Conservation (phyloP, 1,140 invertebrate species). For the Stegodyphus mimosarum region DNA sequence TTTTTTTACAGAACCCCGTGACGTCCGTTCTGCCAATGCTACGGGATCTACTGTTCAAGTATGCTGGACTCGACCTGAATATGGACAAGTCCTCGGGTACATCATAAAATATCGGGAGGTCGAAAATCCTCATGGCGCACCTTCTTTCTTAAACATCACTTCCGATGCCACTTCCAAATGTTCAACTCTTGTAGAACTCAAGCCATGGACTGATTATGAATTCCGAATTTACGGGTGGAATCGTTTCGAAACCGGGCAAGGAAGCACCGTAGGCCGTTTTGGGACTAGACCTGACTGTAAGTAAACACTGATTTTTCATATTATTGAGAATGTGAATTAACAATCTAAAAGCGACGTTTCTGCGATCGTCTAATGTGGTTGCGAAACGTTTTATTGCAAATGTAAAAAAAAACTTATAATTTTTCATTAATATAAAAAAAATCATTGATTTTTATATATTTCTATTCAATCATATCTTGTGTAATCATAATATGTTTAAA, state of each 20-base stretch:
- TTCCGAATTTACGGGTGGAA: conserved; percentile 62
- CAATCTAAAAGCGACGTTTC: too few relatives aligned
- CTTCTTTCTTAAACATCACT: conserved; percentile 52
- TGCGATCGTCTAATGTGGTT: too few relatives aligned
- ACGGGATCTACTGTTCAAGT: conserved; percentile 52
- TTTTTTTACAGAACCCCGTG: conserved; percentile 44
- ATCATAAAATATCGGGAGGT: conserved; percentile 54
- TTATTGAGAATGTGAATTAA: neutral
- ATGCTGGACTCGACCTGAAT: conserved; percentile 55
- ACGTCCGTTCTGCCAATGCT: conserved; percentile 38
- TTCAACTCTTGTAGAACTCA: conserved; percentile 24
- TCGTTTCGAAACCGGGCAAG: conserved; percentile 58
- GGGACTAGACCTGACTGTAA: conserved; percentile 63
- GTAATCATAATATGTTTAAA: too few relatives aligned
- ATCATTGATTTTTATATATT: too few relatives aligned
- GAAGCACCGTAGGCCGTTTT: conserved; percentile 54
- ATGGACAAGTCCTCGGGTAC: conserved; percentile 52
- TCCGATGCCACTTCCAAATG: conserved; percentile 37
- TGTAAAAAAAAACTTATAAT: too few relatives aligned
- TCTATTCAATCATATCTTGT: too few relatives aligned
- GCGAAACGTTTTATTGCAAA: too few relatives aligned
- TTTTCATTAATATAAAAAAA: too few relatives aligned
- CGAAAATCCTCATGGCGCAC: conserved; percentile 1
- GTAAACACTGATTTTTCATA: conserved; percentile 18
- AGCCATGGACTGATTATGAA: conserved; percentile 62